Conservation (phyloP, 2,888 invertebrate species). For the Boloria euphrosyne region DNA sequence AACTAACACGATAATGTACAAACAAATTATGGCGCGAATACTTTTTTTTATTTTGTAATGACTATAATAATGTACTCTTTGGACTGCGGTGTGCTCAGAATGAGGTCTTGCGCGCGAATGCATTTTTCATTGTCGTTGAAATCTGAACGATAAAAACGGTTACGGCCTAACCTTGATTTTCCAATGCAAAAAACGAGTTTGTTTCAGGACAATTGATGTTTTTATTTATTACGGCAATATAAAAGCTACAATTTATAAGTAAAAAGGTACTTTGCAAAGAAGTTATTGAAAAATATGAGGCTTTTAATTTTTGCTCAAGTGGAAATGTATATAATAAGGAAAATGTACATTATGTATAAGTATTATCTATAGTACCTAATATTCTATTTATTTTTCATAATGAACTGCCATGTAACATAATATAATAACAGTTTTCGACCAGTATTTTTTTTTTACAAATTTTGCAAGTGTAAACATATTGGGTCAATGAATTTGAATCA, state of each 20-base stretch:
- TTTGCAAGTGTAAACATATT: too few relatives aligned
- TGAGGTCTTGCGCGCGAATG: conserved; percentile 55
- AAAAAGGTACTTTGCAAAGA: neutral
- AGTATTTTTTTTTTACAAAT: too few relatives aligned
- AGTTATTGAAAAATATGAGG: too few relatives aligned
- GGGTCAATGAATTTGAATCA: conserved; percentile 5
- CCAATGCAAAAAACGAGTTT: conserved; percentile 20
- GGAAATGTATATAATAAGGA: too few relatives aligned
- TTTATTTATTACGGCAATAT: neutral
- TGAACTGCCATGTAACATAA: too few relatives aligned
- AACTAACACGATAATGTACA: conserved; percentile 16
- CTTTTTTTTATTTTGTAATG: neutral
- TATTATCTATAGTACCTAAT: too few relatives aligned
- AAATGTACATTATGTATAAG: too few relatives aligned
- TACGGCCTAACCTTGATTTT: conserved; percentile 67
- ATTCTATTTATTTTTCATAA: too few relatives aligned
- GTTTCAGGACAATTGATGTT: conserved; percentile 27
- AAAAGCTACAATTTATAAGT: neutral
- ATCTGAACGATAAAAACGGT: conserved; percentile 40
- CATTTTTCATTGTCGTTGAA: conserved; percentile 53
- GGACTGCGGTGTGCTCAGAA: conserved; percentile 29
- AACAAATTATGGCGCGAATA: conserved; percentile 21
- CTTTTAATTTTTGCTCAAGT: too few relatives aligned
- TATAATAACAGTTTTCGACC: too few relatives aligned
- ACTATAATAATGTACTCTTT: too few relatives aligned